Evolutionary conservation across 2,797 vertebrate genomes (phyloP).

Genomic region (Gallinago solitaria): DNA sequence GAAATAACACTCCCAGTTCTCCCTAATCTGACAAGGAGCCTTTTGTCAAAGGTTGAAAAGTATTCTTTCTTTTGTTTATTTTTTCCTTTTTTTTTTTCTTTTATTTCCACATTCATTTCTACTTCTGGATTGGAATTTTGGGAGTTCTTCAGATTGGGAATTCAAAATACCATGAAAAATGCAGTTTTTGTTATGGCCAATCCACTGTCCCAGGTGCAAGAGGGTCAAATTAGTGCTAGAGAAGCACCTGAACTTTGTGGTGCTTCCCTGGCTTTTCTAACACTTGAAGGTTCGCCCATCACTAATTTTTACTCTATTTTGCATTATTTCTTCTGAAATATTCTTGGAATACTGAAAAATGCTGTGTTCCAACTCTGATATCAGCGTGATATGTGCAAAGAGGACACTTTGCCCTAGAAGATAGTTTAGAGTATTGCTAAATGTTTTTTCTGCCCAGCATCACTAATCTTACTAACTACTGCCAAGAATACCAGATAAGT

Average conservation of each 20-base stretch:
- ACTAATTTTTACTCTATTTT: slow-evolving; percentile 46
- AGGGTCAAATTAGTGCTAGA: background rate
- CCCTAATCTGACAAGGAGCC: background rate
- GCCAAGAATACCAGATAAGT: background rate
- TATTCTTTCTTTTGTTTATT: background rate
- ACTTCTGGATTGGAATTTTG: background rate
- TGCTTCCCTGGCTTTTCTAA: background rate
- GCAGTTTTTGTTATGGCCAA: background rate
- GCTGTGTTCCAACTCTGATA: background rate
- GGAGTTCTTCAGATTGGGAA: background rate
- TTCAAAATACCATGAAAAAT: background rate
- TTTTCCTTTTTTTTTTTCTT: background rate
- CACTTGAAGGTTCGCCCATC: slow-evolving; percentile 63
- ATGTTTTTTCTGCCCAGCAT: background rate
- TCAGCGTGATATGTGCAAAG: background rate
- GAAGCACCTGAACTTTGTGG: background rate
- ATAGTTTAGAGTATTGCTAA: background rate
- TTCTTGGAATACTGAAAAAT: slow-evolving; percentile 1
- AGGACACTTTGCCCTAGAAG: background rate
- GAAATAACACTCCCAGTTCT: background rate
- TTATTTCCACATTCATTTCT: background rate
- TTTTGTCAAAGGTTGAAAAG: background rate
- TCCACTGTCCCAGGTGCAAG: background rate
- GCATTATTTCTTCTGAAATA: slow-evolving; percentile 6
- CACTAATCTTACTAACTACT: background rate